phyloP scores from a whole-genome alignment of 1,140 invertebrate species.

The Marisa cornuarietis region DNA sequence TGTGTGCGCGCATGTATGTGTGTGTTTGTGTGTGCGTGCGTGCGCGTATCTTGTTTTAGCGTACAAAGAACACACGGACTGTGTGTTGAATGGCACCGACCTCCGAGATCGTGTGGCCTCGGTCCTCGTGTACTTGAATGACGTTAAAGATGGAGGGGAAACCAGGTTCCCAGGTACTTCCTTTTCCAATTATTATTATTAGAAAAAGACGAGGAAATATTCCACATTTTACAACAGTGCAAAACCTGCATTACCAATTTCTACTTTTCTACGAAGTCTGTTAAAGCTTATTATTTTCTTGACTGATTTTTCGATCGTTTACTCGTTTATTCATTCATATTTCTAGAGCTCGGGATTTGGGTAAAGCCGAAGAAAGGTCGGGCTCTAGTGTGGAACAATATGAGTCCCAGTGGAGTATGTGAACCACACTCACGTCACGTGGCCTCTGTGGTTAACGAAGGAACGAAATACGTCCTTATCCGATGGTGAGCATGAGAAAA shows the following conservation, averaged over 20 bases:
- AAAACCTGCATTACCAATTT: no score
- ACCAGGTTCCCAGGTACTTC: constrained; percentile 60
- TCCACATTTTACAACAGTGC: no score
- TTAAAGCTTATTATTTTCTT: background rate
- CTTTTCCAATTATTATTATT: background rate
- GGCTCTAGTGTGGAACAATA: constrained; percentile 64
- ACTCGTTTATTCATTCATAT: background rate
- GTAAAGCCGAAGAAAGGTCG: constrained; percentile 61
- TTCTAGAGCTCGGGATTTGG: constrained; percentile 62
- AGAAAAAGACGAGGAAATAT: no score
- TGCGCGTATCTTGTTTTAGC: constrained; percentile 32
- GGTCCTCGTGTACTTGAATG: constrained; percentile 61
- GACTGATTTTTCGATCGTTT: background rate
- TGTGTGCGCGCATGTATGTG: background rate
- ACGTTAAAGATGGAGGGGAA: constrained; percentile 61
- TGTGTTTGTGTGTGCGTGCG: background rate
- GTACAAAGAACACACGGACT: constrained; percentile 64
- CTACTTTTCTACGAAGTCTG: no score
- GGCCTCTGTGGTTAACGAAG: constrained; percentile 56
- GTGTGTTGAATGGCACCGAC: constrained; percentile 47
- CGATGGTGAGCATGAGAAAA: constrained; percentile 53
- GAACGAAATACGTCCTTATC: constrained; percentile 63
- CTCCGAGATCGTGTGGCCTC: constrained; percentile 59
- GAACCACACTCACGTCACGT: constrained; percentile 58
- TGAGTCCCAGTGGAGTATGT: constrained; percentile 59